phyloP scores from a whole-genome alignment of 2,888 invertebrate genomes.

The Scelioninae gen. 1 region DNA sequence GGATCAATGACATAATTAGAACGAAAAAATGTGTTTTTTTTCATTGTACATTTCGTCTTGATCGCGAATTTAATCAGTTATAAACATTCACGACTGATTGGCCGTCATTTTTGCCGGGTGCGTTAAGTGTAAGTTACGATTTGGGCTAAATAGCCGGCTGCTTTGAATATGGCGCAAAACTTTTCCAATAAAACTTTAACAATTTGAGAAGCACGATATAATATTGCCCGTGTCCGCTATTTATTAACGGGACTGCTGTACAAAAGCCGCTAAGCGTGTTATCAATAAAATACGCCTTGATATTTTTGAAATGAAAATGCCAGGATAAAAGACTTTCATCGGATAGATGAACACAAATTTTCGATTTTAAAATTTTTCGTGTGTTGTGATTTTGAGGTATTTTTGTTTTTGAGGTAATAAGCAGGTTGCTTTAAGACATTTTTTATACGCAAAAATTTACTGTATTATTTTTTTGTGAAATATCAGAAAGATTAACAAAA shows the following conservation, averaged over 20 bases:
- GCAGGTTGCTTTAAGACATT: too few relatives aligned
- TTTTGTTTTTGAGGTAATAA: not conserved
- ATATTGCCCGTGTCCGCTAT: not conserved
- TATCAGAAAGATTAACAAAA: too few relatives aligned
- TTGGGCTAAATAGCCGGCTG: not conserved
- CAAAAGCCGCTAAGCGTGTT: conserved; percentile 10
- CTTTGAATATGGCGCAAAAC: conserved; percentile 21
- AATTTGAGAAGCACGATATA: conserved; percentile 3
- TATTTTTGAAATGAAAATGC: conserved; percentile 18
- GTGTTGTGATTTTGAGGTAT: not conserved
- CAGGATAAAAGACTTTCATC: not conserved
- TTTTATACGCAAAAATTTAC: too few relatives aligned
- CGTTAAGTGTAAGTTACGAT: conserved; percentile 5
- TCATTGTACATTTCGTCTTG: conserved; percentile 3
- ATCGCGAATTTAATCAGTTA: conserved; percentile 11
- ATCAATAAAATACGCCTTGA: conserved; percentile 28
- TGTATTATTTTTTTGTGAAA: too few relatives aligned
- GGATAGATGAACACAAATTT: not conserved
- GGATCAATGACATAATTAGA: conserved; percentile 51
- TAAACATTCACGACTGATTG: not conserved
- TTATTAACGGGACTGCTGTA: conserved; percentile 19
- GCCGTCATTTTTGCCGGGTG: not conserved
- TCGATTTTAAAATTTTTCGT: too few relatives aligned
- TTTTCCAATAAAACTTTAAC: conserved; percentile 29
- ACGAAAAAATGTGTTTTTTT: conserved; percentile 14